Base-by-base conservation (phyloP, 2,113 vertebrate species). In the Hemibagrus wyckioides region DNA sequence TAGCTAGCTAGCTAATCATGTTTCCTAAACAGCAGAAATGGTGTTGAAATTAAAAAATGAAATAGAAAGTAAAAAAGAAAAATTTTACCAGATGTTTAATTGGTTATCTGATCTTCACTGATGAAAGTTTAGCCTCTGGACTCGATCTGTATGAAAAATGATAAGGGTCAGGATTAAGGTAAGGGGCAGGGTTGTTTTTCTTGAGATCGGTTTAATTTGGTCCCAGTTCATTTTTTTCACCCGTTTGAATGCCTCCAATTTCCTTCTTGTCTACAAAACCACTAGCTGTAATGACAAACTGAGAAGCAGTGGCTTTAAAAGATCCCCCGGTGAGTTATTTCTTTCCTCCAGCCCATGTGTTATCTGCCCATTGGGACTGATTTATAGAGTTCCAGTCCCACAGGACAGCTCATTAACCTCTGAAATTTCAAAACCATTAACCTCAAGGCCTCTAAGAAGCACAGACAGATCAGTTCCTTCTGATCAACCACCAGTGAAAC, bases 341-440 rank as follows among this genome's bases (percentile, higher is more conserved):
- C n/a, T 54, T 65, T 80, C 59, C 44, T 61, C 17, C 33, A 48
- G 36, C 44, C 83, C 19, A 44, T 59, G 56, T 85, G 39, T 59
- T 61, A 77, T 48, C 84, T 85, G 71, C 48, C 75, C 57, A 65
- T 36, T 63, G 75, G 76, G 82, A 90, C 69, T 82, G 48, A 82
- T 88, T 71, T 41, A 83, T 81, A 88, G 87, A 33, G 44, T 2
- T 48, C 76, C n/a, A 56, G 25, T 85, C 84, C 71, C 30, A 48
- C 61, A 73, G 88, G 88, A 84, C 21, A 33, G 39, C 23, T 84
- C 80, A 88, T 91, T 91, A 90, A 90, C 90, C 86, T 89, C 76
- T 36, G 76, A 80, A 79, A 54, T 15, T 48, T n/a, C 77, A 36
- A 80, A 80, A 80, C 19, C 50, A 57, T 80, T 80, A 56, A 57